Base-by-base conservation (phyloP, 2,797 vertebrate genomes). In the Sorex maritimensis region DNA sequence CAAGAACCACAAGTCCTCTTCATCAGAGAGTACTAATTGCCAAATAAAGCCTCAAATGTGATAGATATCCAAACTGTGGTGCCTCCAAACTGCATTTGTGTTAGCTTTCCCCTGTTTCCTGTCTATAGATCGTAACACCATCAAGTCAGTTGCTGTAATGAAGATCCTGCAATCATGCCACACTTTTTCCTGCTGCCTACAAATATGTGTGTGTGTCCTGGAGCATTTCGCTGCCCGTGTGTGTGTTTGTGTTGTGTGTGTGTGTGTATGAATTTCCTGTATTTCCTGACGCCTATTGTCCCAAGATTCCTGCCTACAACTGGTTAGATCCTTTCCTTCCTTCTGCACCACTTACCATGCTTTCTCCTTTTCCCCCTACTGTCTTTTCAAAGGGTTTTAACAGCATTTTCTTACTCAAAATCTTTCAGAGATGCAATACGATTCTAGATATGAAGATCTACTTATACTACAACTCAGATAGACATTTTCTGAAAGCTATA, bases 381-480 rank as follows among this genome's bases (percentile, higher is more conserved):
- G 61, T 65, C 11, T 88, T 71, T 91, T 41, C 34, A 75, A 77
- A 61, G 6, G 49, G 19, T 73, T 34, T 75, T 77, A 41, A 74
- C 4, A 46, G 73, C 52, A 71, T 6, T 83, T 72, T 11, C 65
- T 88, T 72, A 86, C 21, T 81, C 81, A 80, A 93, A 90, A 75
- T 41, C 30, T 72, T 72, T 81, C 71, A 89, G 28, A 9, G 26
- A 3, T 72, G 2, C 5, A 30, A 72, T 84, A 23, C 61, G 6
- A 46, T 58, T 74, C 34, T 19, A 89, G 13, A 5, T 52, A 2
- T 52, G 78, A 81, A 89, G 14, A 67, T n/a, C 41, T 67, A 14
- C 65, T 92, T 21, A 71, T 10, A 28, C 83, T 93, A 46, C 13
- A 46, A 65, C 8, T 26, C 8, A 55, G 52, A 55, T 55, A 4